These are phyloP conservation scores for Heliocidaris erythrogramma DNA, from an alignment of 35 echinoderm and acorn worm species.

Conservation along the genomic window DNA sequence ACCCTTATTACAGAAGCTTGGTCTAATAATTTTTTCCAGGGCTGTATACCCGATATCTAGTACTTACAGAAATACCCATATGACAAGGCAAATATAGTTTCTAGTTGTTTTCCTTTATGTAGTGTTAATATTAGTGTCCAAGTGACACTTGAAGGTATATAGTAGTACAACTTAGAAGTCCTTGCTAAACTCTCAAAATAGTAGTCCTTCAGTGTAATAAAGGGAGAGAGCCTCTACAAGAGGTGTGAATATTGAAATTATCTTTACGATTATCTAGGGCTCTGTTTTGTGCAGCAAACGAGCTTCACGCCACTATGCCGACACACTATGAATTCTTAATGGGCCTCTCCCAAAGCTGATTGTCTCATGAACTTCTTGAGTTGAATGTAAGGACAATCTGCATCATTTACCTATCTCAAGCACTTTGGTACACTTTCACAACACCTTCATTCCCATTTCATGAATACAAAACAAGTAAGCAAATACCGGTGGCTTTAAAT, in stretches of 20 bases:
- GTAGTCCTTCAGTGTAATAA: not conserved
- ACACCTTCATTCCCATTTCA: not conserved
- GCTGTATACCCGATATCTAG: too few species aligned
- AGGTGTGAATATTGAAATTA: slow-evolving; percentile 18
- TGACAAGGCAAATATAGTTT: too few species aligned
- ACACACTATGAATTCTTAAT: not conserved
- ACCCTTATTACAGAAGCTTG: too few species aligned
- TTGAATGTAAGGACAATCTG: not conserved
- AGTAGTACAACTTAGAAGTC: not conserved
- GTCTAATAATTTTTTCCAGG: too few species aligned
- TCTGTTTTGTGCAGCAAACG: not conserved
- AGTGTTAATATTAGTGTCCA: too few species aligned
- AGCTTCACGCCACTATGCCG: not conserved
- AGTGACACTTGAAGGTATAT: not conserved
- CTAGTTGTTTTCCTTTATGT: too few species aligned
- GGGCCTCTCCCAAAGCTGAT: not conserved
- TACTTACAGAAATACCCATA: too few species aligned
- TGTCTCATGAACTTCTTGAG: not conserved
- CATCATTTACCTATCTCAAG: not conserved
- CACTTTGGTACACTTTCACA: not conserved
- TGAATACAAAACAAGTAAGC: not conserved
- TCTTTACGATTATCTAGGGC: not conserved
- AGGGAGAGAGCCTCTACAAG: not conserved
- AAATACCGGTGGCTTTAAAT: too few species aligned
- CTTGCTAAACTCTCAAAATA: not conserved